Base-by-base conservation (phyloP, 2,113 vertebrate species). In the Meriones unguiculatus region DNA sequence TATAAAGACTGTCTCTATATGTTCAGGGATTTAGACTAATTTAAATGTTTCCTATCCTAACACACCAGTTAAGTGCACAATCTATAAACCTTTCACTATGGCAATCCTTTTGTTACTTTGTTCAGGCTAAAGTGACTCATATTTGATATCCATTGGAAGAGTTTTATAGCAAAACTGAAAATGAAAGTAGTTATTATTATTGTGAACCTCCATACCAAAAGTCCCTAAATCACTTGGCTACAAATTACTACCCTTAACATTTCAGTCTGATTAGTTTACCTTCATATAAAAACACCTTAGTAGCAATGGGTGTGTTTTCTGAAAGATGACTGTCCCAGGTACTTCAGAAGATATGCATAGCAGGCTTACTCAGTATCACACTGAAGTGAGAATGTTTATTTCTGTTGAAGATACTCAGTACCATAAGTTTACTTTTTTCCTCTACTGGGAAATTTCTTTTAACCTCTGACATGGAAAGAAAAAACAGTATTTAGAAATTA, bases 141-240 rank as follows among this genome's bases (percentile, higher is more conserved):
- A 89, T 87, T 64, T 97, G 86, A 62, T 89, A 57, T 84, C 50
- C 18, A 72, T 0, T 78, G 77, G 62, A 50, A 87, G 52, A 93
- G 46, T 88, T 95, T 92, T 65, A 87, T n/a, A 96, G 64, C 73
- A 97, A 96, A 89, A 96, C 82, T 84, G 75, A 91, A 96, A 81
- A 65, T 73, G 57, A 92, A 95, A 87, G 41, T 72, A 94, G 72
- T 93, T 93, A 32, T 62, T 46, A n/a, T 54, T 65, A 69, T 70
- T n/a, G 46, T 88, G 41, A 96, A 87, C 12, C 59, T 24, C 57
- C 73, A 41, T 84, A 59, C 62, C 62, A 84, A 32, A 78, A 84
- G 92, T 95, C 50, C 73, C 91, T 64, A 89, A 90, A 89, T 62
- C 86, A 50, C 92, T 91, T 84, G 92, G n/a, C 94, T 96, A 87